Evolutionary conservation across 2,888 invertebrate genomes (phyloP).

Genomic region (Bibio marci): DNA sequence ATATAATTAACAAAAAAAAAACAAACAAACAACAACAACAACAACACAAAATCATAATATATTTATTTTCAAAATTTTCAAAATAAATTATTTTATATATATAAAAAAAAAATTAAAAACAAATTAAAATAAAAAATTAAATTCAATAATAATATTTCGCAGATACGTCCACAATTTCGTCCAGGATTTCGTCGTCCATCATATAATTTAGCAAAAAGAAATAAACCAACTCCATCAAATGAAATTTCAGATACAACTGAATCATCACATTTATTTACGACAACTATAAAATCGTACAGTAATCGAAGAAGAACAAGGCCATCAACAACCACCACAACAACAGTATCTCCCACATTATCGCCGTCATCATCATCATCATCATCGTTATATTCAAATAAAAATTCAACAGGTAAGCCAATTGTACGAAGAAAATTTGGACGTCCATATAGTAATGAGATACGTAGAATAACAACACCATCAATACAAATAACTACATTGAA

Average conservation of each 20-base stretch:
- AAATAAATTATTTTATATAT: neutral
- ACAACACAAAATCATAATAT: too few species aligned
- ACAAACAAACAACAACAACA: neutral
- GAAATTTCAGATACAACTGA: conserved; percentile 12
- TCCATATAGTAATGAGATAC: conserved; percentile 7
- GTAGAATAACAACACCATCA: conserved; percentile 8
- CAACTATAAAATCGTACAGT: conserved; percentile 19
- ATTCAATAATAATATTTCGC: neutral
- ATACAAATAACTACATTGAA: too few species aligned
- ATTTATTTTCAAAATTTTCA: neutral
- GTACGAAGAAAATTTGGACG: conserved; percentile 14
- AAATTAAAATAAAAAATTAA: neutral
- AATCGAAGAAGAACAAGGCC: conserved; percentile 6
- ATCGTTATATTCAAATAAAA: conserved; percentile 15
- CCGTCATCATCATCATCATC: conserved; percentile 10
- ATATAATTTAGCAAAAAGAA: conserved; percentile 2
- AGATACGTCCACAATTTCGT: conserved; percentile 7
- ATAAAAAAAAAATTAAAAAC: neutral
- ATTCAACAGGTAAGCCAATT: conserved; percentile 13
- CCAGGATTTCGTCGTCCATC: conserved; percentile 21
- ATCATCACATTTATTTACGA: conserved; percentile 15
- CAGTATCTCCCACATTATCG: conserved; percentile 11
- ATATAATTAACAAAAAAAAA: neutral
- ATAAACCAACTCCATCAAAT: conserved; percentile 7
- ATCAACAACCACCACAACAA: conserved; percentile 8